Evolutionary conservation across 2,797 vertebrate species (phyloP).

Genomic region (Lemur catta): DNA sequence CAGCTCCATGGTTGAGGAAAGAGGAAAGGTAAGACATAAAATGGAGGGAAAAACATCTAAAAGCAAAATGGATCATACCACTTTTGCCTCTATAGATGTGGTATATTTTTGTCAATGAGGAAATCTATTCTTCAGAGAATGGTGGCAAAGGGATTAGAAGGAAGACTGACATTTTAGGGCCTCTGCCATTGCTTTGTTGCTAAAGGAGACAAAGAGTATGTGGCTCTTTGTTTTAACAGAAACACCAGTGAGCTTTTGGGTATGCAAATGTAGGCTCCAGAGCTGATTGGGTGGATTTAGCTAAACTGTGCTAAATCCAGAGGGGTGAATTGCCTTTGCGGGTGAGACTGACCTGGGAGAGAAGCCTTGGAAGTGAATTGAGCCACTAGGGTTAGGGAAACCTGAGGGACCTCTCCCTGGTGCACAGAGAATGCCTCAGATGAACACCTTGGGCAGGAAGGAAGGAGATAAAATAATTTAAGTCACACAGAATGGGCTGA

Average conservation of each 20-base stretch:
- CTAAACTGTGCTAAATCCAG: background rate
- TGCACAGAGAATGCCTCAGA: accelerated
- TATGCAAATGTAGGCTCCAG: background rate
- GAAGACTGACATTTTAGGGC: background rate
- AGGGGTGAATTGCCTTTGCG: background rate
- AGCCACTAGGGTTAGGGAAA: too few species aligned
- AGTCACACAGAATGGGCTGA: too few species aligned
- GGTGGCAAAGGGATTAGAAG: background rate
- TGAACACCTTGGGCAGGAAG: background rate
- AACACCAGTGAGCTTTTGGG: background rate
- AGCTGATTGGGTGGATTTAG: background rate
- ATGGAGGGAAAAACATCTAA: background rate
- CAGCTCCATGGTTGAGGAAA: background rate
- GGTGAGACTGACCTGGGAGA: background rate
- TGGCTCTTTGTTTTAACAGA: background rate
- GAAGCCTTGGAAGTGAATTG: background rate
- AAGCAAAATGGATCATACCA: background rate
- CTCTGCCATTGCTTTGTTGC: background rate
- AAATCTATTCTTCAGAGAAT: background rate
- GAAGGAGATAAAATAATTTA: background rate
- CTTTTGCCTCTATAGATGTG: background rate
- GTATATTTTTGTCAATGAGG: background rate
- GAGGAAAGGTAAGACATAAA: background rate
- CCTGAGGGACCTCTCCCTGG: too few species aligned
- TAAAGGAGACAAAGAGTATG: background rate